Conservation (phyloP, 2,888 invertebrate species). For the Drosophila stalkeri region DNA sequence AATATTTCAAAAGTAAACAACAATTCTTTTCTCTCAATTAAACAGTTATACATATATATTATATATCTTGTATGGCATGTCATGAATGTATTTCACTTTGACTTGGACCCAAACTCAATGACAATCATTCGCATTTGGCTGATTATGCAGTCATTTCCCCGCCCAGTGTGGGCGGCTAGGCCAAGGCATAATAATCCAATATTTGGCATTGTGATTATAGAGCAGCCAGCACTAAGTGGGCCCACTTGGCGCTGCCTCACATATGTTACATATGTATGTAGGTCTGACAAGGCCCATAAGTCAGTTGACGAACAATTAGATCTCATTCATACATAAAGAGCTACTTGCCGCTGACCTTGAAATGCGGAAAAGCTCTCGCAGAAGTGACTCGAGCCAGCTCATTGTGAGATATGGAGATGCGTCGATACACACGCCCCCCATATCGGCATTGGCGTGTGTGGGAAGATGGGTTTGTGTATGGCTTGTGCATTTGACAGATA, state of each 20-base stretch:
- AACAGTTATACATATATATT: background rate
- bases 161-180: slow-evolving; percentile 12
- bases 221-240: slow-evolving; percentile 26
- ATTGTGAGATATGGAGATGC: slow-evolving; percentile 48
- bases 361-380: slow-evolving; percentile 53
- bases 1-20: slow-evolving; percentile 36
- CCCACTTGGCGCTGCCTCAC: slow-evolving; percentile 36
- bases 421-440: slow-evolving; percentile 31
- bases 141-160: slow-evolving; percentile 1
- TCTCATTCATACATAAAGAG: slow-evolving; percentile 75
- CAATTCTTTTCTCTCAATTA: slow-evolving; percentile 2
- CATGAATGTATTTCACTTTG: slow-evolving; percentile 13
- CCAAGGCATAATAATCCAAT: slow-evolving; percentile 51
- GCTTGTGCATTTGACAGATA: slow-evolving; percentile 38
- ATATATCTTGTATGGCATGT: slow-evolving; percentile 26
- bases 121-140: slow-evolving; percentile 25
- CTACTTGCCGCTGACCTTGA: slow-evolving; percentile 72
- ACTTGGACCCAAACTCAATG: slow-evolving; percentile 25
- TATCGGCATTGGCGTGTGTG: slow-evolving; percentile 11
- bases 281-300: slow-evolving; percentile 43
- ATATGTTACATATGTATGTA: slow-evolving; percentile 3
- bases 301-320: slow-evolving; percentile 68
- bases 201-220: slow-evolving; percentile 65
- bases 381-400: slow-evolving; percentile 47
- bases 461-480: background rate